Percentiles rank a stretch among this genome's conserved stretches.
Conservation (phyloP, 2,888 invertebrate genomes). For the Cosmorhoe ocellata region DNA sequence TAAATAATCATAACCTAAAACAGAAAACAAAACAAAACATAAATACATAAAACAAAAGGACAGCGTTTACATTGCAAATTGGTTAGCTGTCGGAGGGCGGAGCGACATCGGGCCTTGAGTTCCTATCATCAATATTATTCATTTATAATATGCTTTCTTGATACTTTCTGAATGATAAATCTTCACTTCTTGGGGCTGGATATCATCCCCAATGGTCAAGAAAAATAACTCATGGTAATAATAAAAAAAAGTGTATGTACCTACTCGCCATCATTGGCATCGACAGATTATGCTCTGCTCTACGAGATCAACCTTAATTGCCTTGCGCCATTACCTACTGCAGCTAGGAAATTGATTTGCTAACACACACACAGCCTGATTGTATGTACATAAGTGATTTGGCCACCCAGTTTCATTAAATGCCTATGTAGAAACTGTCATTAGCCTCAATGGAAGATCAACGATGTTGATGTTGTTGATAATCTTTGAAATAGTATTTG, state of each 20-base stretch:
- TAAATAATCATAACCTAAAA: too few relatives aligned
- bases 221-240: too few relatives aligned
- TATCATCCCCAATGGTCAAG: background rate
- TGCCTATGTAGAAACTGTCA: constrained; percentile 28
- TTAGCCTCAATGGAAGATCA: constrained; percentile 24
- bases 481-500: background rate
- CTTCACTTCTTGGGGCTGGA: too few relatives aligned
- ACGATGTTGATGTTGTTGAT: background rate
- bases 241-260: too few relatives aligned
- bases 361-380: constrained; percentile 26
- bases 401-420: constrained; percentile 22
- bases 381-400: constrained; percentile 21
- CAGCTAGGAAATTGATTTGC: constrained; percentile 29
- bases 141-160: too few relatives aligned
- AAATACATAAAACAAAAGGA: too few relatives aligned
- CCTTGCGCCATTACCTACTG: constrained; percentile 35
- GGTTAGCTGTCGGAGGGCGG: too few relatives aligned
- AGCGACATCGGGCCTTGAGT: too few relatives aligned
- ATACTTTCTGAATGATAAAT: too few relatives aligned
- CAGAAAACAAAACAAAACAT: too few relatives aligned
- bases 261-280: constrained; percentile 50
- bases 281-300: constrained; percentile 29
- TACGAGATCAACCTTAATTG: constrained; percentile 47
- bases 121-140: too few relatives aligned
- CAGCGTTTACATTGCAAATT: too few relatives aligned